phyloP scores from a whole-genome alignment of 2,113 vertebrate genomes.

The Vulpes vulpes region DNA sequence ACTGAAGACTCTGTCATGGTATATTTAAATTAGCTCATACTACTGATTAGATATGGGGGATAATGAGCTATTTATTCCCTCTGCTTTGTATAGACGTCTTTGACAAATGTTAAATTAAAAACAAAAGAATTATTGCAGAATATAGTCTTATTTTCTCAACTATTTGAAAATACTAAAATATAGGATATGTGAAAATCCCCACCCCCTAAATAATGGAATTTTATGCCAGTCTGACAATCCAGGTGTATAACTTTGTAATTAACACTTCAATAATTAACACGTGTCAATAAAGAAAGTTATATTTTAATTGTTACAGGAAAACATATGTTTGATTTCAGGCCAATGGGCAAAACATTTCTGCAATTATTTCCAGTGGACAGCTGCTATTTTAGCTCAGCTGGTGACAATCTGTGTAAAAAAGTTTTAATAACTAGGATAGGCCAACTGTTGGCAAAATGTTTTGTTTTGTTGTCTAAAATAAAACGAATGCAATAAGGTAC shows the following conservation, averaged over 20 bases:
- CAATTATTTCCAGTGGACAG: constrained; percentile 77
- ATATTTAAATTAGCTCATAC: background rate
- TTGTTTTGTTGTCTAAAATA: constrained; percentile 70
- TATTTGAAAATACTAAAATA: background rate
- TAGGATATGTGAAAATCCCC: background rate
- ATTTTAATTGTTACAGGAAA: constrained; percentile 53
- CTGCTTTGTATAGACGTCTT: background rate
- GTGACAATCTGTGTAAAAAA: constrained; percentile 59
- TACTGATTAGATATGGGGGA: background rate
- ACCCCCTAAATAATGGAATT: background rate
- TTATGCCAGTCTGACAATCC: background rate
- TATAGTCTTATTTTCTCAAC: background rate
- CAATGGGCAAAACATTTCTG: constrained; percentile 67
- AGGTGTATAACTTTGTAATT: constrained; percentile 68
- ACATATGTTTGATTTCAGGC: constrained; percentile 74
- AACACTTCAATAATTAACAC: constrained; percentile 59
- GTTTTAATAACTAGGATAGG: constrained; percentile 64
- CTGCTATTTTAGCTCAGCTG: constrained; percentile 73
- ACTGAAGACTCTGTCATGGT: background rate
- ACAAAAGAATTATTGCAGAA: background rate
- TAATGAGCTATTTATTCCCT: background rate
- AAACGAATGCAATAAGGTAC: background rate
- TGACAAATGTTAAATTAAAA: background rate
- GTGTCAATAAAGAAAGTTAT: constrained; percentile 56
- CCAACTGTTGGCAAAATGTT: constrained; percentile 68